Evolutionary conservation across 2,888 invertebrate species (phyloP), one percentile per base, ranked within the genome.

Genomic region (Adelognathus sp.): DNA sequence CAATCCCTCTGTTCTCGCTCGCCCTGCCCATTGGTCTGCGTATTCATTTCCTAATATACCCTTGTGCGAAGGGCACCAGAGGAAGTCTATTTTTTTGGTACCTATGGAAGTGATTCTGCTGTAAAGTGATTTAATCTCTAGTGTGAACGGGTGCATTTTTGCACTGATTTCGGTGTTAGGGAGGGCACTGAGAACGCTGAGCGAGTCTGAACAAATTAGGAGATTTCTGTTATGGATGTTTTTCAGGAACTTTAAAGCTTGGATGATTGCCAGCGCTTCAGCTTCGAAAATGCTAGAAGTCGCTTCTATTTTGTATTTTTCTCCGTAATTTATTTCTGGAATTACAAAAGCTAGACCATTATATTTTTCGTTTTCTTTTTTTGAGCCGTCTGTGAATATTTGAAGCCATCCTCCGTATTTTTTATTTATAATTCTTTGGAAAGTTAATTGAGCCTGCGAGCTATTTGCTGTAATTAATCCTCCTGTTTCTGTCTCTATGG

Each of bases 101-200:
- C 21, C 36, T 5, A 2, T 2, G 5, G 33, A 21, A 7, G 31
- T 18, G 11, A 58, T 21, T 4, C 67, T 50, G 3, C 16, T 29
- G 16, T 11, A 27, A 9, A 67, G 11, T 4, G 46, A 67, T 21
- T 54, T 67, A 1, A 67, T 67, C 5, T 67, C 67, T 5, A 29
- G 36, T 6, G 54, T 21, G 2, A 21, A 7, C 3, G 54, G 54
- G 11, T 36, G 31, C 1, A n/a, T 33, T 33, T 54, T 67, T 3
- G 52, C 1, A 9, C 3, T 52, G 1, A 67, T 9, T 3, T 54
- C 67, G 0, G 24, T 7, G 11, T 2, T 5, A 0, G 9, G 11
- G 1, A 67, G 24, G 1, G 54, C 67, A 2, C 1, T 9, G 3
- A 67, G 18, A 1, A 39, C 39, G 14, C 54, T 67, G 1, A 36